A percentile compares a stretch with the other conserved stretches of the same genome.
Evolutionary conservation across 2,797 vertebrate species (phyloP).

Genomic region (Tauraco hartlaubi): DNA sequence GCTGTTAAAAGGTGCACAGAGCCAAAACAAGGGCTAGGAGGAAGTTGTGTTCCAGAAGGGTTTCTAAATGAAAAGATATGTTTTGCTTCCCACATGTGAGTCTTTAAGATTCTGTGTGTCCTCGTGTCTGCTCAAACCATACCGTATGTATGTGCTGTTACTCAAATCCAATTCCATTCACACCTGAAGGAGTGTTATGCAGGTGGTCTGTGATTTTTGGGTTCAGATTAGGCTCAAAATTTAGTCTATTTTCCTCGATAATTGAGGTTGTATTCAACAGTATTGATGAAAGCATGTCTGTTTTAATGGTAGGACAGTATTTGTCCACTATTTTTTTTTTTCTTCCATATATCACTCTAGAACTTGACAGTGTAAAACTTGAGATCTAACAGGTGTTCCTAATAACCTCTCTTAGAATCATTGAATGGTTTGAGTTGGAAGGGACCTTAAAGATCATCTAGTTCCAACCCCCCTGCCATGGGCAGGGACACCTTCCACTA

Average conservation of each 20-base stretch:
- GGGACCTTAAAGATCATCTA: no score
- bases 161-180: neutral
- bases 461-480: no score
- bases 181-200: neutral
- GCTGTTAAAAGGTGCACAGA: neutral
- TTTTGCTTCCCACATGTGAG: neutral
- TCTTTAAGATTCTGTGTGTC: neutral
- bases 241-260: neutral
- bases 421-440: no score
- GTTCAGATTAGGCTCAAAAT: neutral
- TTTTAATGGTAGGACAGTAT: neutral
- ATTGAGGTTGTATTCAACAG: neutral
- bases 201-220: neutral
- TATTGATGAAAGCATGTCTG: neutral
- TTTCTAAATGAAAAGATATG: neutral
- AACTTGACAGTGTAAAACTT: neutral
- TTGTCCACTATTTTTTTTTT: neutral
- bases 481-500: no score
- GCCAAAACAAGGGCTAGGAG: neutral
- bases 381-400: neutral
- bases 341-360: neutral
- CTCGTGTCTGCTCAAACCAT: neutral
- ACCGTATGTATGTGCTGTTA: rapidly evolving
- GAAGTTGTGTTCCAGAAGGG: neutral
- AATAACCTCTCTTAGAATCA: neutral